Base-by-base conservation (phyloP, 2,797 vertebrate species). In the Heterohyrax brucei region DNA sequence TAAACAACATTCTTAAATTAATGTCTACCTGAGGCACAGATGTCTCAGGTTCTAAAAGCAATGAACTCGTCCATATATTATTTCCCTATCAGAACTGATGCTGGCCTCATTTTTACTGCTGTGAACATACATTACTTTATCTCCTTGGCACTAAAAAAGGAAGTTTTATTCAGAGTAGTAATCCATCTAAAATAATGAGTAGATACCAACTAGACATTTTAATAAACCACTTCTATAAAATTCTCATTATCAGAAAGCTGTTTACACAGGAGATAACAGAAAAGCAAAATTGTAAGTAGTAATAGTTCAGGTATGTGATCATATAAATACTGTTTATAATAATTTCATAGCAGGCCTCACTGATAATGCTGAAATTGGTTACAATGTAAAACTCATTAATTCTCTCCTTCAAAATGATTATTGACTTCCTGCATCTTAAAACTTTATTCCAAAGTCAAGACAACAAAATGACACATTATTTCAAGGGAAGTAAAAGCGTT, bases 161-260 rank as follows among this genome's bases (percentile, higher is more conserved):
- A 92, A 89, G 59, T 90, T 24, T 82, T 73, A 92, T 68, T 73
- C 87, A 90, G 91, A 80, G 53, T 89, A 87, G 53, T 61, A 96
- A 95, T 94, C 95, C 91, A 96, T 84, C 76, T 89, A 81, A 97
- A 73, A 78, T 95, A 97, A 92, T 92, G 48, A 96, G 79, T 70
- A 95, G 72, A 83, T 70, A 90, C 28, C 56, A 39, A 56, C 10
- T 86, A 76, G 94, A 76, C 68, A 93, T 93, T 96, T 93, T 95
- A 95, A 96, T 95, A 95, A 92, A 80, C 50, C 3, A 70, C 56
- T 87, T 96, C 85, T 84, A 87, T 81, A 83, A 91, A 96, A 87
- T 87, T 30, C 12, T 48, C 18, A 75, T 92, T 91, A 68, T 92
- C 61, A 85, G 53, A 73, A 89, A 94, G 28, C 39, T 53, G 10